A percentile compares a stretch with the other conserved stretches of the same genome.
These are phyloP conservation scores for Drosophila neotestacea DNA, from an alignment of 2,888 invertebrate genomes.

Conservation along the genomic window DNA sequence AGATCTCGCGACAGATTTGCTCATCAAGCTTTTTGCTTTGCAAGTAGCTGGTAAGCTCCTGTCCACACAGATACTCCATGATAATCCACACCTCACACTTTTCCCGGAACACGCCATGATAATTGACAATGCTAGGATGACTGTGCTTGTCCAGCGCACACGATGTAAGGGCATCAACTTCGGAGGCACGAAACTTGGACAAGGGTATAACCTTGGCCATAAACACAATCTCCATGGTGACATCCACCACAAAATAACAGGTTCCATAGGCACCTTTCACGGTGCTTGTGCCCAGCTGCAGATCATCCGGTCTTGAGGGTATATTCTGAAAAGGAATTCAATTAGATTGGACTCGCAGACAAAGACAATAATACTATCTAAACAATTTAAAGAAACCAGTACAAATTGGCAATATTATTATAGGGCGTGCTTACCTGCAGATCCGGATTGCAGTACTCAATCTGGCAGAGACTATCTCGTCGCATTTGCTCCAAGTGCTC, in stretches of 20 bases:
- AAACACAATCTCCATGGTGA: slow-evolving; percentile 59
- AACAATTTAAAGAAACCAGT: too few species aligned
- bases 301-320: slow-evolving; percentile 67
- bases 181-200: slow-evolving; percentile 85
- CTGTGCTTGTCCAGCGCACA: slow-evolving; percentile 93
- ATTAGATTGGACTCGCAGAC: neutral
- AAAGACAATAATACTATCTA: too few species aligned
- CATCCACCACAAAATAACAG: slow-evolving; percentile 76
- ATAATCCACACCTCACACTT: slow-evolving; percentile 95
- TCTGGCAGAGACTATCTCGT: slow-evolving; percentile 57
- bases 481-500: slow-evolving; percentile 78
- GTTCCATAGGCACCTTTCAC: slow-evolving; percentile 77
- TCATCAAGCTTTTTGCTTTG: slow-evolving; percentile 87
- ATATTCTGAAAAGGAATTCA: slow-evolving; percentile 62
- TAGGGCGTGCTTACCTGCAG: slow-evolving; percentile 61
- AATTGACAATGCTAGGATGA: slow-evolving; percentile 89
- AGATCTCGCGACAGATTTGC: slow-evolving; percentile 91
- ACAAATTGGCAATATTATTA: too few species aligned
- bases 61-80: slow-evolving; percentile 93
- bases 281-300: slow-evolving; percentile 68
- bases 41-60: slow-evolving; percentile 88
- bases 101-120: slow-evolving; percentile 93
- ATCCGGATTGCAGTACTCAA: slow-evolving; percentile 77
- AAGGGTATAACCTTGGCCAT: slow-evolving; percentile 79
- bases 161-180: slow-evolving; percentile 91